These are phyloP conservation scores for Acleris laterana DNA, from an alignment of 2,888 invertebrate genomes.

Conservation along the genomic window DNA sequence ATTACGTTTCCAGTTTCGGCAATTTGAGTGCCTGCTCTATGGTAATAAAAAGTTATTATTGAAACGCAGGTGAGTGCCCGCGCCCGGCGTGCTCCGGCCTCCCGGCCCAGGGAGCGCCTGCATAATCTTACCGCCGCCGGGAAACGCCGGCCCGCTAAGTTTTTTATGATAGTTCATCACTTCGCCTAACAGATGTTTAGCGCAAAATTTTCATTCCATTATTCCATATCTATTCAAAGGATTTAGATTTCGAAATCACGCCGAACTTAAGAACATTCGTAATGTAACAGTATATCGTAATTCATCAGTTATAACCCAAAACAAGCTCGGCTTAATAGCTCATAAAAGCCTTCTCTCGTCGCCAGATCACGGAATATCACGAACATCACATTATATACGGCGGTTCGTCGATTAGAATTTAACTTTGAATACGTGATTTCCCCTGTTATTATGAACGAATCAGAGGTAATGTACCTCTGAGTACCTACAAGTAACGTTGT, in stretches of 20 bases:
- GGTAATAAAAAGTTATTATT: slow-evolving; percentile 69
- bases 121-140: slow-evolving; percentile 26
- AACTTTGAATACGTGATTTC: slow-evolving; percentile 23
- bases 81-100: slow-evolving; percentile 15
- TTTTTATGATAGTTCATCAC: slow-evolving; percentile 26
- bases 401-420: slow-evolving; percentile 27
- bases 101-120: slow-evolving; percentile 18
- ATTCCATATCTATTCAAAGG: too few relatives aligned
- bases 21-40: slow-evolving; percentile 64
- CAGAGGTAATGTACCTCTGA: too few relatives aligned
- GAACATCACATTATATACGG: slow-evolving; percentile 26
- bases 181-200: slow-evolving; percentile 18
- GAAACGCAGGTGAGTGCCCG: slow-evolving; percentile 57
- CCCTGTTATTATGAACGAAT: not conserved
- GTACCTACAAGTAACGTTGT: too few relatives aligned
- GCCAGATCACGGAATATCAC: slow-evolving; percentile 21
- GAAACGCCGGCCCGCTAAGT: slow-evolving; percentile 14
- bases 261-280: slow-evolving; percentile 7
- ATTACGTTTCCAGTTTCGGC: slow-evolving; percentile 71
- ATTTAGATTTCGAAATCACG: not conserved
- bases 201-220: not conserved
- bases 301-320: slow-evolving; percentile 33
- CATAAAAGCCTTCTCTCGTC: slow-evolving; percentile 35
- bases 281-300: slow-evolving; percentile 26
- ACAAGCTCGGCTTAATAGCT: slow-evolving; percentile 26